phyloP scores from a whole-genome alignment of 2,797 vertebrate genomes.

The Ctenosaura bakeri region DNA sequence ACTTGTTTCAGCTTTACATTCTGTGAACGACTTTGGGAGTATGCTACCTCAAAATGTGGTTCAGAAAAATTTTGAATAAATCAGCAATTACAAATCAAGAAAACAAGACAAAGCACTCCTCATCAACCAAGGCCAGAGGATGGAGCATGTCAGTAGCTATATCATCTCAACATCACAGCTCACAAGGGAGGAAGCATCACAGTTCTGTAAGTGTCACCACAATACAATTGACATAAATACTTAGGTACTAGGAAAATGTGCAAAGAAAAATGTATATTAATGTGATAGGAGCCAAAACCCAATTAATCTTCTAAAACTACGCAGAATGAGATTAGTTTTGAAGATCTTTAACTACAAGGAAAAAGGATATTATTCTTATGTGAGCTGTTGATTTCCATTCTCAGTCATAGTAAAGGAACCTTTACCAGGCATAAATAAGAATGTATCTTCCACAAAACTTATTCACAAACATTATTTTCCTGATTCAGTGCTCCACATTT shows the following conservation, averaged over 20 bases:
- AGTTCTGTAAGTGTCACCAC: background rate
- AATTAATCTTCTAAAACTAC: background rate
- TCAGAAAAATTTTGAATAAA: too few relatives aligned
- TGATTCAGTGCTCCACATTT: background rate
- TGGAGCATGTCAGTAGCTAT: background rate
- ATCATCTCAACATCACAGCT: background rate
- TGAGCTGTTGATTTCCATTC: background rate
- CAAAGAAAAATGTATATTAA: background rate
- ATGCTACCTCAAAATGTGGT: background rate
- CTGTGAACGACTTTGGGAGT: too few relatives aligned
- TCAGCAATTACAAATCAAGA: too few relatives aligned
- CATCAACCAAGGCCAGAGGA: background rate
- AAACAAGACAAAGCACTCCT: background rate
- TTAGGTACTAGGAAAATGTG: too few relatives aligned
- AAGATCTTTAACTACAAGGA: too few relatives aligned
- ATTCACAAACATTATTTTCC: background rate
- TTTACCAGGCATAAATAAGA: background rate
- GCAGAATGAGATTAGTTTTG: background rate
- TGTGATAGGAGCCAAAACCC: background rate
- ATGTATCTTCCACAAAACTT: background rate
- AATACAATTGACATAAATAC: background rate
- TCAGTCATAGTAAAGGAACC: background rate
- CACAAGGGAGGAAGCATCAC: background rate
- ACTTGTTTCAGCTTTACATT: too few relatives aligned
- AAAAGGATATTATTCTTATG: background rate